A percentile compares a stretch with the other conserved stretches of the same genome.
Evolutionary conservation across 37 sponge, comb jelly and placozoan species (phyloP).

Genomic region (Ianthella basta): DNA sequence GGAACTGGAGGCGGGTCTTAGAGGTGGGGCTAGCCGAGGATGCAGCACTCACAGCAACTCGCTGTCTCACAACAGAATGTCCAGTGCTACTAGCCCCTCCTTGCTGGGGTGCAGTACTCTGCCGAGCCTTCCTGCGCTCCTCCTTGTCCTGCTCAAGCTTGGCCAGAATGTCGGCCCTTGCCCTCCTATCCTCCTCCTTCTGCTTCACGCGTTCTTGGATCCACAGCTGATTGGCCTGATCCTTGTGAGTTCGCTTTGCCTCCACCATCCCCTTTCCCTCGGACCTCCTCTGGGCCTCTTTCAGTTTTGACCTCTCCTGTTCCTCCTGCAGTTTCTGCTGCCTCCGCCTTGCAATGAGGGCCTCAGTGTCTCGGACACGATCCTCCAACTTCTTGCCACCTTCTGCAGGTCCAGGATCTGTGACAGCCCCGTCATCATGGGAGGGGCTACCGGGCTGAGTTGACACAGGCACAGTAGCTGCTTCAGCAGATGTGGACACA

Average conservation of each 20-base stretch:
- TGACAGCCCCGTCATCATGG: too few species aligned
- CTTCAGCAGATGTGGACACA: too few species aligned
- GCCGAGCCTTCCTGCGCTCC: constrained; percentile 34
- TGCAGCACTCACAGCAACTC: not conserved
- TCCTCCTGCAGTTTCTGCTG: not conserved
- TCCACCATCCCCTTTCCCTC: constrained; percentile 3
- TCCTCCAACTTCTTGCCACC: too few species aligned
- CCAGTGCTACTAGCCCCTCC: not conserved
- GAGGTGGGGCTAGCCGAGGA: not conserved
- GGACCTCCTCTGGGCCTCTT: not conserved
- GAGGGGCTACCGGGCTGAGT: too few species aligned
- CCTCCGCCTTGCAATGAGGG: not conserved
- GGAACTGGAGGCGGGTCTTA: constrained; percentile 12
- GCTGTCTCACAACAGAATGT: not conserved
- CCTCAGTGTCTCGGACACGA: too few species aligned
- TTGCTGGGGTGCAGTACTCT: too few species aligned
- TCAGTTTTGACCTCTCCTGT: not conserved
- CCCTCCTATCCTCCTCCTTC: constrained; percentile 54
- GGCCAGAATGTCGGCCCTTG: constrained; percentile 52
- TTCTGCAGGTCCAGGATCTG: too few species aligned
- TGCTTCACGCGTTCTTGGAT: constrained; percentile 48
- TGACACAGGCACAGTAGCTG: too few species aligned
- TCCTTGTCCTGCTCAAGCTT: constrained; percentile 64
- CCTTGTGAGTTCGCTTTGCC: not conserved
- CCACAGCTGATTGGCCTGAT: constrained; percentile 36